phyloP scores from a whole-genome alignment of 2,797 vertebrate species.

The Poeciliopsis paucimaculata region DNA sequence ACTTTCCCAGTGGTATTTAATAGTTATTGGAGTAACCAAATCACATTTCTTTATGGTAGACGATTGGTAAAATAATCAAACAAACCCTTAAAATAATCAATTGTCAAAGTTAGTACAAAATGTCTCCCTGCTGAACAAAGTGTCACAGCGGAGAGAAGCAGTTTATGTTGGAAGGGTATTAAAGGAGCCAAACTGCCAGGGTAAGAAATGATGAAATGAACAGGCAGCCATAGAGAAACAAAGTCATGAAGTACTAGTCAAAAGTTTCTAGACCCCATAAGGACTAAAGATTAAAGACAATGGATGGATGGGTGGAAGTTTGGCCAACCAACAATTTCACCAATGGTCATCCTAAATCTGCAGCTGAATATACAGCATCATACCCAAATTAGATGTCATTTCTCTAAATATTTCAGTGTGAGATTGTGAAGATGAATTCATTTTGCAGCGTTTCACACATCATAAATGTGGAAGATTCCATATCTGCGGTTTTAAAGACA shows the following conservation, averaged over 20 bases:
- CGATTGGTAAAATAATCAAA: neutral
- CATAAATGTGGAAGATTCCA: neutral
- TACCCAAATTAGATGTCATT: neutral
- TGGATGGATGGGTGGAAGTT: neutral
- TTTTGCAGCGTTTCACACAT: neutral
- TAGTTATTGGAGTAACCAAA: neutral
- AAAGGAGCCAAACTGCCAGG: neutral
- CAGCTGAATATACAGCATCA: neutral
- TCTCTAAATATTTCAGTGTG: neutral
- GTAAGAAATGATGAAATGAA: neutral
- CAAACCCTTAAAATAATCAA: neutral
- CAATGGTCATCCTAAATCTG: neutral
- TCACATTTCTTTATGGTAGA: neutral
- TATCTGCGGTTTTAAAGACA: slow-evolving; percentile 12
- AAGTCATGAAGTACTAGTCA: neutral
- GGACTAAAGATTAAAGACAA: neutral
- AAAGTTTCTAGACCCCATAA: neutral
- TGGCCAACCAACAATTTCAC: neutral
- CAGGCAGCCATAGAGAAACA: neutral
- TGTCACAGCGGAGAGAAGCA: neutral
- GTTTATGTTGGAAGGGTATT: neutral
- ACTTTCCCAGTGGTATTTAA: neutral
- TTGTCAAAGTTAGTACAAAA: neutral
- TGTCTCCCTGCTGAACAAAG: neutral
- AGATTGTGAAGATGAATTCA: neutral